Evolutionary conservation across 1,140 invertebrate species (phyloP).

Genomic region (Portunus trituberculatus): DNA sequence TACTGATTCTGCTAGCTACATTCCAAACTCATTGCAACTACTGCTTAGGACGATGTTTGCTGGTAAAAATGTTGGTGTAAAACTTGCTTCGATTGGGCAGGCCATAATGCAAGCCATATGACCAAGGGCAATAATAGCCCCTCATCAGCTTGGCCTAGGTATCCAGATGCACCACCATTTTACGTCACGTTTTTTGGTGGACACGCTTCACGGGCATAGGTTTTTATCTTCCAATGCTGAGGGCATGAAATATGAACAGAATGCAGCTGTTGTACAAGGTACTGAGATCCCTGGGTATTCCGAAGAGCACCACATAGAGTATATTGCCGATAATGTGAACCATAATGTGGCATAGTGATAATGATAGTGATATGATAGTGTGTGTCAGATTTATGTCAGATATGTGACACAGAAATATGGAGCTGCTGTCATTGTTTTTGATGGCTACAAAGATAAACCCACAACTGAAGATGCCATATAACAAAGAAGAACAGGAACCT

Average conservation of each 20-base stretch:
- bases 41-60: neutral
- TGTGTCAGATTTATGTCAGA: neutral
- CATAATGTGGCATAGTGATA: no score
- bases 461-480: neutral
- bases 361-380: neutral
- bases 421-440: neutral
- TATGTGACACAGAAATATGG: neutral
- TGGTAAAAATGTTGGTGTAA: neutral
- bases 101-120: conserved; percentile 37
- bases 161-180: conserved; percentile 45
- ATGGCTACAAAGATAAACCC: neutral
- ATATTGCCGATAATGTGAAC: neutral
- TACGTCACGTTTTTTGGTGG: neutral
- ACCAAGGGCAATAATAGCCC: neutral
- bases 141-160: neutral
- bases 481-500: neutral
- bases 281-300: neutral
- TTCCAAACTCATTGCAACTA: neutral
- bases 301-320: neutral
- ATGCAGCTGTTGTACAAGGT: neutral
- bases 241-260: neutral
- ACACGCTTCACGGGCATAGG: neutral
- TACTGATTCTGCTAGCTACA: neutral
- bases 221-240: neutral
- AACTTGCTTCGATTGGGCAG: neutral